Base-by-base conservation (phyloP, 2,888 invertebrate species). In the Tuberolachnus salignus region DNA sequence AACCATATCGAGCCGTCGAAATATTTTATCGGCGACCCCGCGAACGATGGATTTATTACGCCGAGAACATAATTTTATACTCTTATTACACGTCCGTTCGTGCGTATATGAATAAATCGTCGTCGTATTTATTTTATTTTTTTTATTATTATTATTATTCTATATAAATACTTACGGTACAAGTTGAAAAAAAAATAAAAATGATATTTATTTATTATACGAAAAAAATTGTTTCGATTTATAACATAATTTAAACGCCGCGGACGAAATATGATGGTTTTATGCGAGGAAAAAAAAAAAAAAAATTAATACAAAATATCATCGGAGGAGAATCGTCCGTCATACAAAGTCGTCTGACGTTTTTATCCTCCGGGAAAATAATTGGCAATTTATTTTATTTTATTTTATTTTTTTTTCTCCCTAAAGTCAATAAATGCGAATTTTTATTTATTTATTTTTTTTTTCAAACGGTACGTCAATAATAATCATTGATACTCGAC, bases 371-470 rank as follows among this genome's bases (percentile, higher is more conserved):
- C 13, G 13, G 16, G n/a, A 59, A 34, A 57, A 71, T 71, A 71
- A 71, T 71, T 71, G 71, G 57, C 71, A 71, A 71, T 71, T 71
- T 71, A 59, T 71, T 19, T 42, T n/a, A 23, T n/a, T 61, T 42
- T 61, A 46, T 71, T 53, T 57, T 71, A 71, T 44, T 71, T n/a
- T n/a, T 34, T 34, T 34, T 34, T n/a, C 26, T 23, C 46, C 46
- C n/a, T 1, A 59, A 46, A 71, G 57, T 71, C 57, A 71, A 71
- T 71, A 71, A 57, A 59, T n/a, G n/a, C 46, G 10, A 70, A 16
- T 42, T 70, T 70, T 67, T 67, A 49, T 34, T 34, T n/a, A n/a
- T n/a, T n/a, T n/a, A n/a, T n/a, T n/a, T n/a, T n/a, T n/a, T n/a
- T n/a, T 3, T 6, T 6, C 34, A 34, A 34, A 34, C 34, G 6